Percentiles rank a stretch among this genome's conserved stretches.
These are phyloP conservation scores for Melospiza georgiana DNA, from an alignment of 2,113 vertebrate genomes.

Conservation along the genomic window DNA sequence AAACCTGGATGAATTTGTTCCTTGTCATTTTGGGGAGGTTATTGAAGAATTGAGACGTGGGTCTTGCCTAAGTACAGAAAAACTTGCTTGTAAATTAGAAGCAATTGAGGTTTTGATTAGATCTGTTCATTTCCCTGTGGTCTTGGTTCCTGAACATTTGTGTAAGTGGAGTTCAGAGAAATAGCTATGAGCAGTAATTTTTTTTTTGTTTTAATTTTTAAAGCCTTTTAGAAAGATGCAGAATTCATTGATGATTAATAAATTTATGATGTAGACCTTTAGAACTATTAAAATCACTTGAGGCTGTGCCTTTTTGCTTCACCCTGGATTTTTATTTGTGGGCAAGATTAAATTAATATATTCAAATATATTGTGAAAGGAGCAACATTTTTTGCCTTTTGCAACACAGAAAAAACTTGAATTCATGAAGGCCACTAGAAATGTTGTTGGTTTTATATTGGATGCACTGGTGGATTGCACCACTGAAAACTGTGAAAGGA, in stretches of 20 bases:
- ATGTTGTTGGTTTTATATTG: neutral
- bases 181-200: neutral
- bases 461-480: neutral
- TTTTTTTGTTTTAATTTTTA: neutral
- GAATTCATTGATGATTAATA: slow-evolving; percentile 22
- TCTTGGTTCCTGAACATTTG: slow-evolving; percentile 4
- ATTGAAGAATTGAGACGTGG: neutral
- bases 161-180: slow-evolving; percentile 39
- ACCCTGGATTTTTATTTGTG: neutral
- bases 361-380: neutral
- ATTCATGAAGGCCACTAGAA: neutral
- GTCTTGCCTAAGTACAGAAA: neutral
- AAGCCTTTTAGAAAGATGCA: neutral
- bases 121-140: slow-evolving; percentile 27
- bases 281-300: neutral
- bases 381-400: neutral
- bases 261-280: neutral
- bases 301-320: neutral
- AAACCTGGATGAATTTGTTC: neutral
- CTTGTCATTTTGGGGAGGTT: neutral
- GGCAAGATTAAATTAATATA: neutral
- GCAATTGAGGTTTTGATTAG: slow-evolving; percentile 38
- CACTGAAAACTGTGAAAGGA: neutral
- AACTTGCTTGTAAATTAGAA: slow-evolving; percentile 31
- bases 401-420: neutral